Base-by-base conservation (phyloP, 2,113 vertebrate genomes). In the Perca schrenkii region DNA sequence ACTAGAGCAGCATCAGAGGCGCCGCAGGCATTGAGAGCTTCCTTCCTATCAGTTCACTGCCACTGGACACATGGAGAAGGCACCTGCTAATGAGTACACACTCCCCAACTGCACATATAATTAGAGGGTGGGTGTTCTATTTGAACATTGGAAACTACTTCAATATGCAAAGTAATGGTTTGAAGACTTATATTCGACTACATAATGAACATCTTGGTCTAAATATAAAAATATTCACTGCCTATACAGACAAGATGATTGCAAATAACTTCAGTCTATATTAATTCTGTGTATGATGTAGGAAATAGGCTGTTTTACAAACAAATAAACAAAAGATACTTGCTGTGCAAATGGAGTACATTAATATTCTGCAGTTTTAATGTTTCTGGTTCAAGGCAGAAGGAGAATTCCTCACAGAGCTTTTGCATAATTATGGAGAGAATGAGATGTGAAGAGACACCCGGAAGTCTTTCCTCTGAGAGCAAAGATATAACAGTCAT, bases 11-110 rank as follows among this genome's bases (percentile, higher is more conserved):
- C 25, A 14, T 82, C 65, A 81, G 54, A 78, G 16, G 22, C 28
- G 67, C 84, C 84, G 77, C 70, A 52, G 78, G 82, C 87, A 69
- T 53, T 16, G 22, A 69, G 80, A 81, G 70, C 70, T 73, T 80
- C 60, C 50, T 25, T 87, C 60, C 67, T 58, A 72, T 65, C 31
- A 34, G 57, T 36, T 77, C 56, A 43, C 61, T 82, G 80, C 92
- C 86, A 86, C 77, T 10, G 81, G 79, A 82, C 79, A 85, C 46
- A 56, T 25, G 54, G 69, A 79, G 88, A 74, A 81, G 69, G 25
- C 77, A 89, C 82, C 90, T 77, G 85, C 91, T 93, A 89, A 93
- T 89, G 84, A 92, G 84, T 87, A 77, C 78, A 53, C 68, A 83
- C 77, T 36, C 80, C 57, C 64, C 79, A n/a, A 52, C 84, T 89